A percentile compares a stretch with the other conserved stretches of the same genome.
These are phyloP conservation scores for Lepus europaeus DNA, from an alignment of 2,113 vertebrate species.

Conservation along the genomic window DNA sequence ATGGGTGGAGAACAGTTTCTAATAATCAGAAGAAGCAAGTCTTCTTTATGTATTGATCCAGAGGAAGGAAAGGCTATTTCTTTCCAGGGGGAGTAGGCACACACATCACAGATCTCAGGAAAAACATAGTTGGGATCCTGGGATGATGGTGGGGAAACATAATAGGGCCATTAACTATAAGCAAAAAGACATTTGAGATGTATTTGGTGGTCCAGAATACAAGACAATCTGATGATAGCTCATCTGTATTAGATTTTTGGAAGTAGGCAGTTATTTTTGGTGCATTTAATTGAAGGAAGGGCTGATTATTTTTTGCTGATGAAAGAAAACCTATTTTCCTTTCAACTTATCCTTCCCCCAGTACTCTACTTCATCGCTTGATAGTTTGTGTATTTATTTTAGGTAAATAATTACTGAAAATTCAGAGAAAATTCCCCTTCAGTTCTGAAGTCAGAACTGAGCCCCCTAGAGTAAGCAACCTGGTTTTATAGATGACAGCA, in stretches of 20 bases:
- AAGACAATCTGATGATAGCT: neutral
- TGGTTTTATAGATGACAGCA: neutral
- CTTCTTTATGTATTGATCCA: neutral
- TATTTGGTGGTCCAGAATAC: constrained; percentile 6
- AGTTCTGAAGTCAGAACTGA: neutral
- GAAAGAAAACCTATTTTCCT: neutral
- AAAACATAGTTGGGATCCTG: neutral
- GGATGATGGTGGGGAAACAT: neutral
- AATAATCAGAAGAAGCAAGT: neutral
- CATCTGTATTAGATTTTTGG: constrained; percentile 21
- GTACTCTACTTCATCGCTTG: neutral
- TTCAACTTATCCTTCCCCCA: neutral
- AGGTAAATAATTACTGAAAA: constrained; percentile 19
- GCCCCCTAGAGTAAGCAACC: neutral
- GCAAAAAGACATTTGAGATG: neutral
- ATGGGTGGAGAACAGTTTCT: neutral
- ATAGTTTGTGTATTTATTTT: constrained; percentile 41
- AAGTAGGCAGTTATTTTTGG: neutral
- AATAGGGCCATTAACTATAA: neutral
- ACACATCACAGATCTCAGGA: constrained; percentile 8
- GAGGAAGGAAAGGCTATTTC: constrained; percentile 11
- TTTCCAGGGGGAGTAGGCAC: neutral
- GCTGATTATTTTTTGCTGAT: neutral
- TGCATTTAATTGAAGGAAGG: neutral
- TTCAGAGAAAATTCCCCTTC: constrained; percentile 33